These are phyloP conservation scores for Abrostola tripartita DNA, from an alignment of 2,888 invertebrate species.

Conservation along the genomic window DNA sequence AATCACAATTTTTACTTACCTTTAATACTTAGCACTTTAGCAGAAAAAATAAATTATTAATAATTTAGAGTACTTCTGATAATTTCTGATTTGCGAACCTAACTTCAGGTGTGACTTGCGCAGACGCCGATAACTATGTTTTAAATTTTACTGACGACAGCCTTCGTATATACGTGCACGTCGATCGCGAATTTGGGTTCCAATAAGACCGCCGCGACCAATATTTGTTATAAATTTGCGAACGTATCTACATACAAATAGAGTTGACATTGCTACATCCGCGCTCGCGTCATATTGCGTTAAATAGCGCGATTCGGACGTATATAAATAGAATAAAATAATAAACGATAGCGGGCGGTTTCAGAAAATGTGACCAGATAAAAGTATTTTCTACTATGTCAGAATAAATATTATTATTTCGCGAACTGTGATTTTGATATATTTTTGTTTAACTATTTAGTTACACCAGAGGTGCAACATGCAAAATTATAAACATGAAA, in stretches of 20 bases:
- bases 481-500: too few species aligned
- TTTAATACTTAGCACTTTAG: too few species aligned
- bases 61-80: too few species aligned
- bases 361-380: slow-evolving; percentile 32
- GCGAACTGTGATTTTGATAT: too few species aligned
- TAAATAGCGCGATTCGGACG: not conserved
- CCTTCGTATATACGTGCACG: not conserved
- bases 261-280: slow-evolving; percentile 14
- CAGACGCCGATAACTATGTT: not conserved
- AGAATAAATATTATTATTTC: not conserved
- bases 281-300: slow-evolving; percentile 9
- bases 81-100: too few species aligned
- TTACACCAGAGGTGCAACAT: too few species aligned
- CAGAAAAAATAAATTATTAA: too few species aligned
- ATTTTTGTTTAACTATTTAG: too few species aligned
- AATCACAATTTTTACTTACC: too few species aligned
- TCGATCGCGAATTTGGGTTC: not conserved
- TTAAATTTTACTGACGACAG: not conserved
- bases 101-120: too few species aligned
- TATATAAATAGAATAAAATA: slow-evolving; percentile 17
- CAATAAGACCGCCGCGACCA: not conserved
- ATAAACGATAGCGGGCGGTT: slow-evolving; percentile 13
- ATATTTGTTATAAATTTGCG: slow-evolving; percentile 2
- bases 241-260: accelerated
- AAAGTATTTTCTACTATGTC: slow-evolving; percentile 11